A percentile compares a stretch with the other conserved stretches of the same genome.
Conservation (phyloP, 2,888 invertebrate genomes). For the Tortricodes alternella region DNA sequence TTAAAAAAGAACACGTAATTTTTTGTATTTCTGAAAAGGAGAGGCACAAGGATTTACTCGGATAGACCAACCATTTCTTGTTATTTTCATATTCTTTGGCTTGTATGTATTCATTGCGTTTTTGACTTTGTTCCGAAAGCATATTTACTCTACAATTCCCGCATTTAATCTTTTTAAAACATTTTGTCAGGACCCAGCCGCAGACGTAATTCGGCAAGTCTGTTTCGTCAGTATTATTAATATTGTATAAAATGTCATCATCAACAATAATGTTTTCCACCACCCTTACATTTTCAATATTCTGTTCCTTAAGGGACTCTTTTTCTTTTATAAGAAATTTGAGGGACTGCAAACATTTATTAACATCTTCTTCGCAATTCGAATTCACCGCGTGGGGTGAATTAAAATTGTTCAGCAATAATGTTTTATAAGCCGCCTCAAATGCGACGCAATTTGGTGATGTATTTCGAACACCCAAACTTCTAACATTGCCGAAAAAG, state of each 20-base stretch:
- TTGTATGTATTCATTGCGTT: not conserved
- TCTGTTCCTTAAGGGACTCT: not conserved
- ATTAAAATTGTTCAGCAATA: not conserved
- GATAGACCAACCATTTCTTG: not conserved
- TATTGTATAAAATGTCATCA: not conserved
- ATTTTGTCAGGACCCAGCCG: not conserved
- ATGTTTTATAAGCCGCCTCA: not conserved
- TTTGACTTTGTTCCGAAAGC: not conserved
- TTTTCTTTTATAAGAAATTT: conserved; percentile 31
- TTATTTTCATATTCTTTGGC: not conserved
- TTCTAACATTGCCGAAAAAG: conserved; percentile 43
- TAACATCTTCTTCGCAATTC: conserved; percentile 36
- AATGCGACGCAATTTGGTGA: not conserved
- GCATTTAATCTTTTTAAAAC: not conserved
- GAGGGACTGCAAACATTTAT: conserved; percentile 23
- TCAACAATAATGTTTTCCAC: conserved; percentile 5
- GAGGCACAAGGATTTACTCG: not conserved
- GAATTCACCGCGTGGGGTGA: conserved; percentile 8
- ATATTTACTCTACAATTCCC: not conserved
- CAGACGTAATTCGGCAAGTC: too few species aligned
- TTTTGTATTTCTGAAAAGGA: not conserved
- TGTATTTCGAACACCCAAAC: conserved; percentile 16
- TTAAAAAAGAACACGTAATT: not conserved
- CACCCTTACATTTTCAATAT: conserved; percentile 2
- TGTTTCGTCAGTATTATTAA: too few species aligned